Base-by-base conservation (phyloP, 1,140 invertebrate genomes). In the Leptestheria dahalacensis region DNA sequence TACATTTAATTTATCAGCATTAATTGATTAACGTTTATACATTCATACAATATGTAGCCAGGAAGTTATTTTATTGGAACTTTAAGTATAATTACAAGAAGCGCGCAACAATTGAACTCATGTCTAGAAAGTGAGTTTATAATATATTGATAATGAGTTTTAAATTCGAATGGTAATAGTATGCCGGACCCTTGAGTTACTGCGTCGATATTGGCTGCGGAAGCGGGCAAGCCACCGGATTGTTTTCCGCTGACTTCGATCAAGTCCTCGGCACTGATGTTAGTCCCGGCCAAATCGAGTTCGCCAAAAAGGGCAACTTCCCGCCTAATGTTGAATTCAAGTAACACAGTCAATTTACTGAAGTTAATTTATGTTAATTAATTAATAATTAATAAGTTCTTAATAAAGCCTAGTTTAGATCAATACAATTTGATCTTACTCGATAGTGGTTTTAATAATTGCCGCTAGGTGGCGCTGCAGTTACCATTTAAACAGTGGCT, bases 191-290 rank as follows among this genome's bases (percentile, higher is more conserved):
- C 15, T 47, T 59, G 15, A 24, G 20, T 15, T 15, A 26, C 4
- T 48, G 46, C 20, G 26, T 59, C 15, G 75, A 77, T 65, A 67
- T 77, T 15, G 75, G 75, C 0, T 75, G 75, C 66, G 74, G 74
- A n/a, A 69, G 70, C n/a, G 76, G 76, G 15, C 75, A 76, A 63
- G 74, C 72, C 56, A 77, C 73, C 3, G 33, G 64, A 20, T 61
- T 68, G 2, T 62, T 77, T 29, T 60, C 68, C 21, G 65, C 67
- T 3, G 66, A 72, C 64, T 77, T 78, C 61, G 51, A 64, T 6
- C 63, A 66, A 49, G 71, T 77, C 2, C 59, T 70, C 33, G 75
- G 73, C 2, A 63, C 71, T 48, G 75, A 76, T 63, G 63, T 68
- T 4, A 72, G 70, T 56, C 48, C 66, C 29, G 66, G 67, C 3